phyloP scores from a whole-genome alignment of 2,113 vertebrate genomes.

The Serilophus lunatus region DNA sequence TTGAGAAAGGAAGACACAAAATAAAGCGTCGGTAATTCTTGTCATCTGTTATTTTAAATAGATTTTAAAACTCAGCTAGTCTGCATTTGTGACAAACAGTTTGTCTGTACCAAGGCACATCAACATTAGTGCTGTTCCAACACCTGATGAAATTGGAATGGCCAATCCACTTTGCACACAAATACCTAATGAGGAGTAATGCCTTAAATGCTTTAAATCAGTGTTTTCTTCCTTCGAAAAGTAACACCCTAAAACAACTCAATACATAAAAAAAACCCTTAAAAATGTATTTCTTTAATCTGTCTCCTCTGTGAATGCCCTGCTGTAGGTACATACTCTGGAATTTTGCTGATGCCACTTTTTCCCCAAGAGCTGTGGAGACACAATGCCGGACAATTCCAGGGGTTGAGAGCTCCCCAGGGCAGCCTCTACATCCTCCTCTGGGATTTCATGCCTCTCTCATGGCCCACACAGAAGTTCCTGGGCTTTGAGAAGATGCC shows the following conservation, averaged over 20 bases:
- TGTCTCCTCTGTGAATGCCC: background rate
- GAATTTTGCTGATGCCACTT: background rate
- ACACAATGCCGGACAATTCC: rapidly evolving
- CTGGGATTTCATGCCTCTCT: background rate
- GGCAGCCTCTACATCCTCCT: background rate
- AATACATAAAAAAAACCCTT: background rate
- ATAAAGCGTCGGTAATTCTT: background rate
- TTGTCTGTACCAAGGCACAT: background rate
- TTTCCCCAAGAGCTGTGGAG: background rate
- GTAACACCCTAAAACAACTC: background rate
- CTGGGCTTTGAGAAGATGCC: background rate
- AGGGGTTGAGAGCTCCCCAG: background rate
- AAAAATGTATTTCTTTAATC: background rate
- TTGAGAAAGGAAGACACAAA: background rate
- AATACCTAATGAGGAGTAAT: background rate
- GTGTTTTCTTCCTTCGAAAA: background rate
- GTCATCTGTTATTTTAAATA: background rate
- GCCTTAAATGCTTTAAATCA: background rate
- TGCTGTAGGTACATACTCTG: background rate
- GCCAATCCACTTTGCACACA: background rate
- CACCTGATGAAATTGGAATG: background rate
- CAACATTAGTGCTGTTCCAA: background rate
- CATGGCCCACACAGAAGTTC: background rate
- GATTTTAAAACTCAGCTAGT: background rate
- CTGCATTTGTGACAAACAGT: background rate